Percentiles rank a stretch among this genome's conserved stretches.
These are phyloP conservation scores for Talpa occidentalis DNA, from an alignment of 2,113 vertebrate genomes.

Conservation along the genomic window DNA sequence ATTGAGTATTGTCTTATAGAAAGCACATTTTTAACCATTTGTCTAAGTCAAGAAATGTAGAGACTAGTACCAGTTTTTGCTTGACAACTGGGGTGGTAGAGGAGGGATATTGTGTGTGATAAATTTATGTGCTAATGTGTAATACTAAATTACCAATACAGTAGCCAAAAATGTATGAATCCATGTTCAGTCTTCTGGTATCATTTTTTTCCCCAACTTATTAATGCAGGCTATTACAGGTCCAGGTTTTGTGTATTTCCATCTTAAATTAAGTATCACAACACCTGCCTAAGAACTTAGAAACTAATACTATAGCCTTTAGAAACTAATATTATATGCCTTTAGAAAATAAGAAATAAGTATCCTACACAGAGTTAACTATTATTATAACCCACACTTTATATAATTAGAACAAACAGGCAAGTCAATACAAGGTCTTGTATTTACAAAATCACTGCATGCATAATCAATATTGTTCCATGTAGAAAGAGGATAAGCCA, in stretches of 20 bases:
- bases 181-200: neutral
- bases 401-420: constrained; percentile 79
- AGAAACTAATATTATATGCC: neutral
- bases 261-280: neutral
- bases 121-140: neutral
- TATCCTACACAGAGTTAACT: neutral
- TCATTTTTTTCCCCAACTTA: neutral
- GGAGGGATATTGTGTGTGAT: neutral
- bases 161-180: neutral
- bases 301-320: neutral
- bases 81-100: neutral
- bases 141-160: neutral
- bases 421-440: constrained; percentile 73
- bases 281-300: constrained; percentile 10
- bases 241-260: constrained; percentile 4
- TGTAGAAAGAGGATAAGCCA: constrained; percentile 59
- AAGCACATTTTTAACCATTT: neutral
- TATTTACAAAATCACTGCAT: constrained; percentile 73
- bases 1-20: neutral
- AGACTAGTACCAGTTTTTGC: neutral
- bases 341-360: constrained; percentile 66
- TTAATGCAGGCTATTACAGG: neutral
- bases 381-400: constrained; percentile 72
- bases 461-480: neutral
- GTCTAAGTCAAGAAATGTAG: neutral